Evolutionary conservation across 2,888 invertebrate species (phyloP).

Genomic region (Plagodis dolabraria): DNA sequence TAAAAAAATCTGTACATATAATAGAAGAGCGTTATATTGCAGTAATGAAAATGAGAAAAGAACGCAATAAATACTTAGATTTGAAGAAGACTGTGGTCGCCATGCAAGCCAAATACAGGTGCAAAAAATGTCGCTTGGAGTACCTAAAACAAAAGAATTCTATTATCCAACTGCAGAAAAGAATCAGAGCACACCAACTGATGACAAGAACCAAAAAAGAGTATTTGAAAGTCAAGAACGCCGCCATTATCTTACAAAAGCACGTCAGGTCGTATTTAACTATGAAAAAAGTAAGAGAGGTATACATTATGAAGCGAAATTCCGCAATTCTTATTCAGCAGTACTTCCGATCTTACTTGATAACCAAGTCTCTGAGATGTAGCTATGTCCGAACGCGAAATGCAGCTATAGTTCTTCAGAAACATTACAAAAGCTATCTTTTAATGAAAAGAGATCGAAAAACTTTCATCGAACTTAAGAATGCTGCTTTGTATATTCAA

Average conservation of each 20-base stretch:
- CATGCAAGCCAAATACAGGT: slow-evolving; percentile 78
- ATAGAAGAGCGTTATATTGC: slow-evolving; percentile 58
- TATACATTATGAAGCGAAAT: slow-evolving; percentile 51
- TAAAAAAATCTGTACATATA: slow-evolving; percentile 56
- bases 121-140: slow-evolving; percentile 64
- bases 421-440: slow-evolving; percentile 65
- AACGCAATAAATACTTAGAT: slow-evolving; percentile 55
- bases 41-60: slow-evolving; percentile 61
- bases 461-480: slow-evolving; percentile 42
- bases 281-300: slow-evolving; percentile 51
- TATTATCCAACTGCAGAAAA: slow-evolving; percentile 76
- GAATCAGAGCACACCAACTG: slow-evolving; percentile 70
- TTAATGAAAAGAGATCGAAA: slow-evolving; percentile 61
- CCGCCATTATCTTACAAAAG: slow-evolving; percentile 76
- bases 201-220: slow-evolving; percentile 62
- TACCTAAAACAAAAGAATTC: slow-evolving; percentile 59
- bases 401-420: slow-evolving; percentile 61
- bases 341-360: slow-evolving; percentile 46
- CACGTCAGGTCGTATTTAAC: slow-evolving; percentile 66
- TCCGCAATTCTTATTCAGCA: slow-evolving; percentile 49
- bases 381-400: slow-evolving; percentile 42
- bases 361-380: slow-evolving; percentile 45
- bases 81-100: slow-evolving; percentile 59
- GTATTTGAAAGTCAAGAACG: slow-evolving; percentile 63
- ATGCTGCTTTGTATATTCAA: slow-evolving; percentile 59